Percentiles rank a stretch among this genome's conserved stretches.
Conservation (phyloP, 2,113 vertebrate species). For the Takifugu flavidus region DNA sequence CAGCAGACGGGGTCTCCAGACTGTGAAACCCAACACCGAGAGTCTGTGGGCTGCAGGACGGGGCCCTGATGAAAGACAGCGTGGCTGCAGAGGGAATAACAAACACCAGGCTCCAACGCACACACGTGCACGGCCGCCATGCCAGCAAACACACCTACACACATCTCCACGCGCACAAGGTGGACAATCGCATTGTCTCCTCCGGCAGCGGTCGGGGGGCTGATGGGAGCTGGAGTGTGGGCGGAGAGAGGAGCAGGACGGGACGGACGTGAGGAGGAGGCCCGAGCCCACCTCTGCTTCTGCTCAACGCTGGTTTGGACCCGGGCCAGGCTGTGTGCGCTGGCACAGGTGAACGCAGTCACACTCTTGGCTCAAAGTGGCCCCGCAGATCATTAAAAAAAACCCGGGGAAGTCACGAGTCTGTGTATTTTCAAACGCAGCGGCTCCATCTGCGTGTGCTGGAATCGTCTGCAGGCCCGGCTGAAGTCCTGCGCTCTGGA, state of each 20-base stretch:
- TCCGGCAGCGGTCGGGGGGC: constrained; percentile 29
- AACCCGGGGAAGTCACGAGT: constrained; percentile 36
- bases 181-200: constrained; percentile 39
- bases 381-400: constrained; percentile 55
- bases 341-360: constrained; percentile 64
- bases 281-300: constrained; percentile 46
- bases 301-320: constrained; percentile 49
- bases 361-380: constrained; percentile 38
- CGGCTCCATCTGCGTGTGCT: constrained; percentile 43
- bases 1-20: constrained; percentile 68
- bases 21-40: constrained; percentile 74
- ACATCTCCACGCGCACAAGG: constrained; percentile 17
- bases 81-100: constrained; percentile 68
- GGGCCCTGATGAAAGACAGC: constrained; percentile 79
- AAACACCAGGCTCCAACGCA: constrained; percentile 68
- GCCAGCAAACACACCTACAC: constrained; percentile 36
- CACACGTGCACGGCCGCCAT: constrained; percentile 22
- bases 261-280: constrained; percentile 32
- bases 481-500: constrained; percentile 37
- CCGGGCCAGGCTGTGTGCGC: constrained; percentile 45
- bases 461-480: constrained; percentile 45
- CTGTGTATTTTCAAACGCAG: constrained; percentile 52
- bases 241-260: constrained; percentile 41
- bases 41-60: constrained; percentile 68
- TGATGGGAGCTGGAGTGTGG: constrained; percentile 28